Evolutionary conservation across 2,888 invertebrate genomes (phyloP), one percentile per base, ranked within the genome.

Genomic region (Xestia rhomboidea): DNA sequence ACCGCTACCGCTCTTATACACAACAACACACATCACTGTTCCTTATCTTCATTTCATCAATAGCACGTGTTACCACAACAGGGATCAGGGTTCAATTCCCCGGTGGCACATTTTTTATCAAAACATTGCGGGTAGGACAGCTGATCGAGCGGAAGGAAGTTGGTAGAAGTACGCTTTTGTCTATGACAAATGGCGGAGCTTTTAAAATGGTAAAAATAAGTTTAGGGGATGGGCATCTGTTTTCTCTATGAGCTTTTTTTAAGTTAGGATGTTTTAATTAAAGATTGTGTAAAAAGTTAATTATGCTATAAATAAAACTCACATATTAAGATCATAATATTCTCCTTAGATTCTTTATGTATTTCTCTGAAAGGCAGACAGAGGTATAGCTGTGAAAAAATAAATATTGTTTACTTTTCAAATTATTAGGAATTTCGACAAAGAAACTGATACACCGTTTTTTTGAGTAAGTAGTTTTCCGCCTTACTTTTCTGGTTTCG

Each of bases 71-170:
- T 51, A 27, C 34, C 30, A 63, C 68, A 70, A 79, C 64, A 76
- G 78, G 81, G 76, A 81, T 46, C 51, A 24, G 63, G 64, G 68
- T 81, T 83, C 69, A 41, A 76, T 60, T 87, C 83, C 81, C 82
- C 63, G 80, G 73, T 81, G 82, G 75, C 49, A 72, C 69, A 80
- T 80, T 88, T 87, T 88, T 88, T 88, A 76, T 76, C 73, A 76
- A 68, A 77, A 74, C 74, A 24, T 79, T 71, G 64, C 57, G 60
- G 54, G 66, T 68, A 68, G 34, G 72, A 76, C 88, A 88, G 88
- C 88, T 88, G 88, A 71, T 67, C 30, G 34, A 41, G 66, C 83
- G 88, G 88, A 88, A 88, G 88, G 88, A 87, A 87, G 71, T 77
- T 15, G 18, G 30, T 21, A 2, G 49, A 78, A n/a, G n/a, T 81